Base-by-base conservation (phyloP, 2,888 invertebrate genomes). In the Ischnus inquisitorius region DNA sequence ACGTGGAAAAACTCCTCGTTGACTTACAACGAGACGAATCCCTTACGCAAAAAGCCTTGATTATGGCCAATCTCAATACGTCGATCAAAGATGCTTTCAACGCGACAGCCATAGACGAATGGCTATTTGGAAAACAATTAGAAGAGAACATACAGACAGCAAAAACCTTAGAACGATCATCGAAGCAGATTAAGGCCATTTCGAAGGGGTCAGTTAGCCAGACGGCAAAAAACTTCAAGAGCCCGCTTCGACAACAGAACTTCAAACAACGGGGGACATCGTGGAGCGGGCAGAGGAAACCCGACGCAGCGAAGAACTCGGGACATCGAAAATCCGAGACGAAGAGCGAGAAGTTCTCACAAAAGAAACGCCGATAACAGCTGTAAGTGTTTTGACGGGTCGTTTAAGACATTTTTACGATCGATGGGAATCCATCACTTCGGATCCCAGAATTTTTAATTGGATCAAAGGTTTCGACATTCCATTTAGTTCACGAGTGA, bases 11-110 rank as follows among this genome's bases (percentile, higher is more conserved):
- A 5, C 25, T 86, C 1, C 43, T 88, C 16, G 82, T 79, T 6
- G 84, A 87, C 34, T 48, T 87, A 25, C 85, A 87, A 8, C 51
- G 86, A 8, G 82, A 86, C 5, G 77, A 86, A 72, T 65, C 84
- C 0, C 10, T 81, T 12, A 87, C 85, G 5, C 67, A 86, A 3
- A 79, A 79, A 8, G 68, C 68, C 8, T 43, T 85, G 1, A 79
- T 88, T 19, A 19, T 75, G 4, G 8, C 67, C 1, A 75, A 82
- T 25, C 3, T 88, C 0, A 83, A 81, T 10, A n/a, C n/a, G 0
- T n/a, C 83, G 0, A 14, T 83, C n/a, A 87, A 86, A 43, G 80
- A 85, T 1, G 43, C 75, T 10, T 25, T 88, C 48, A 76, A 84
- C 46, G 68, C 80, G 46, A 60, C 83, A 4, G 41, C 39, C 4